These are phyloP conservation scores for Psittacula echo DNA, from an alignment of 2,797 vertebrate genomes.

Conservation along the genomic window DNA sequence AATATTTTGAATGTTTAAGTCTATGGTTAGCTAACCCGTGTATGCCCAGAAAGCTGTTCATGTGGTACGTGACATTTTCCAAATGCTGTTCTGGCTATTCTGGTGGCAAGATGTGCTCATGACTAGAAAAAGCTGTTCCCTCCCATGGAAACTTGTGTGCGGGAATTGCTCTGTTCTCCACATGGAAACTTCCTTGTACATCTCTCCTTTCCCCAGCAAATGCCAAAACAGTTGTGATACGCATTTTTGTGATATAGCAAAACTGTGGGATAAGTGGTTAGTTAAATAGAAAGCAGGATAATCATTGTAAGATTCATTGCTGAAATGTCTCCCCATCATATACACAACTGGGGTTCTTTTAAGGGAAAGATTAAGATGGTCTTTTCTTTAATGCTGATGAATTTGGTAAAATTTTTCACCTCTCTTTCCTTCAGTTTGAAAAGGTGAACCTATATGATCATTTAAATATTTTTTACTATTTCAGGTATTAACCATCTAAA, in stretches of 20 bases:
- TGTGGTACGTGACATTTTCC: rapidly evolving
- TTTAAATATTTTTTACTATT: neutral
- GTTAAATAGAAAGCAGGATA: neutral
- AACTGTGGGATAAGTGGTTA: neutral
- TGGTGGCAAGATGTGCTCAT: neutral
- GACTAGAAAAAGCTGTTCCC: neutral
- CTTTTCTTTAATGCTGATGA: neutral
- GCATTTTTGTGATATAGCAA: neutral
- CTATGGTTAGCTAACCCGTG: neutral
- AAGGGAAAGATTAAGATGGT: neutral
- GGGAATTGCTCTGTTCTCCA: neutral
- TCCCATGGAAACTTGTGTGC: neutral
- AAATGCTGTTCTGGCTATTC: neutral
- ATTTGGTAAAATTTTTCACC: neutral
- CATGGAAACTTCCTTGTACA: neutral
- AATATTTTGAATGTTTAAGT: neutral
- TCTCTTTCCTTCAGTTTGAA: neutral
- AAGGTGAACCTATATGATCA: rapidly evolving
- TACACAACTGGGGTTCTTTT: neutral
- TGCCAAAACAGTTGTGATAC: rapidly evolving
- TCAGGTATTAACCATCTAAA: neutral
- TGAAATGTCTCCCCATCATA: neutral
- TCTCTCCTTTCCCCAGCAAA: neutral
- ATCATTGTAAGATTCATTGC: neutral
- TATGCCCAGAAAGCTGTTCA: rapidly evolving